Conservation (phyloP, 2,888 invertebrate species). For the Caprella mutica region DNA sequence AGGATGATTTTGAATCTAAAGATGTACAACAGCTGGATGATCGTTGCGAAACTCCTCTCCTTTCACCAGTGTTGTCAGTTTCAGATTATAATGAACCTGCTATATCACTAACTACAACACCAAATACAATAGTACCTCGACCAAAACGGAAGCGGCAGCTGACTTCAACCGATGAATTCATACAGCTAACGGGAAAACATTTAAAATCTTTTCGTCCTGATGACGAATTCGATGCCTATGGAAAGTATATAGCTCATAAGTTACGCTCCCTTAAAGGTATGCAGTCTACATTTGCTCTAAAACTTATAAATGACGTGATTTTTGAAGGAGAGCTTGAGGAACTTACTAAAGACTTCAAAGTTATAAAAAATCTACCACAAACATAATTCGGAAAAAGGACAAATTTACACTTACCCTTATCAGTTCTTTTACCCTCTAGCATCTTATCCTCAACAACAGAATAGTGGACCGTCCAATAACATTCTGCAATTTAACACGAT, state of each 20-base stretch:
- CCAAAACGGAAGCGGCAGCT: conserved; percentile 2
- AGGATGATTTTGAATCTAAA: conserved; percentile 4
- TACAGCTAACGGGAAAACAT: conserved; percentile 8
- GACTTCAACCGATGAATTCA: background rate
- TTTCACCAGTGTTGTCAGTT: background rate
- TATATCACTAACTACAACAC: conserved; percentile 1
- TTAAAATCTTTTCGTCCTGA: conserved; percentile 5
- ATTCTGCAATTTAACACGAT: conserved; percentile 5
- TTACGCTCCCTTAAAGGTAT: conserved; percentile 4
- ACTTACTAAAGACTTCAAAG: conserved; percentile 7
- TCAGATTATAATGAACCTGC: background rate
- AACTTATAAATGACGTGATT: conserved; percentile 1
- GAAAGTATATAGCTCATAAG: conserved; percentile 6
- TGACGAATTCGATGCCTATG: conserved; percentile 1
- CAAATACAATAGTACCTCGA: background rate
- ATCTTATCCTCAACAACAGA: background rate
- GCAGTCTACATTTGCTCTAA: background rate
- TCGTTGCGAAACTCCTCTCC: background rate
- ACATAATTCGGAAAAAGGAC: background rate
- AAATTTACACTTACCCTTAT: background rate
- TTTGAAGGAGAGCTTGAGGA: background rate
- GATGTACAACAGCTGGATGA: conserved; percentile 5
- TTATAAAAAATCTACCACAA: background rate
- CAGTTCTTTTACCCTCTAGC: background rate
- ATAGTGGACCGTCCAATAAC: background rate